Evolutionary conservation across 1,140 invertebrate genomes (phyloP).

Genomic region (Diabrotica undecimpunctata): DNA sequence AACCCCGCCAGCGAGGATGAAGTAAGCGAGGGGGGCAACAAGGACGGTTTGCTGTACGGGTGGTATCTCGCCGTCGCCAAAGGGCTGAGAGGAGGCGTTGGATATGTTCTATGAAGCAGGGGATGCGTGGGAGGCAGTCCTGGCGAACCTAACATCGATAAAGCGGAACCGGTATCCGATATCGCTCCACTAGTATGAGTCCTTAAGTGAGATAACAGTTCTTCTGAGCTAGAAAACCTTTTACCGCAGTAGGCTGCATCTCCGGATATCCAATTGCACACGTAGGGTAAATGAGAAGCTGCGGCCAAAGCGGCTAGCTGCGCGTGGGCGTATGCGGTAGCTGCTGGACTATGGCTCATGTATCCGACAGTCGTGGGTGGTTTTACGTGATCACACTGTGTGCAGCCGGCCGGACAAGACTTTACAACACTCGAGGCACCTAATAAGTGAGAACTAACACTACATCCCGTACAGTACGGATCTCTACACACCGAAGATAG

Average conservation of each 20-base stretch:
- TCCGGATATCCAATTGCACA: conserved; percentile 92
- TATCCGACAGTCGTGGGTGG: conserved; percentile 49
- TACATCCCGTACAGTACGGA: conserved; percentile 88
- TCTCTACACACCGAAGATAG: conserved; percentile 78
- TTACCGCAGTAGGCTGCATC: conserved; percentile 91
- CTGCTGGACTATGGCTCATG: conserved; percentile 52
- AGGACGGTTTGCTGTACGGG: conserved; percentile 79
- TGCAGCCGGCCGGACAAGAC: conserved; percentile 86
- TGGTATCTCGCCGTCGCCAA: conserved; percentile 80
- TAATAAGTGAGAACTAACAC: conserved; percentile 75
- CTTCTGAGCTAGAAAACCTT: conserved; percentile 87
- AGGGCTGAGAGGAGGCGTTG: conserved; percentile 81
- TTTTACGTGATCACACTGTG: conserved; percentile 94
- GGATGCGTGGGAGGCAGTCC: conserved; percentile 65
- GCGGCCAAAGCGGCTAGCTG: conserved; percentile 70
- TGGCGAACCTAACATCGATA: conserved; percentile 53
- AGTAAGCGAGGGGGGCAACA: conserved; percentile 37
- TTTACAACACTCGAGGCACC: conserved; percentile 71
- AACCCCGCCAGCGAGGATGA: conserved; percentile 57
- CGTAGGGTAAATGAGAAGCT: conserved; percentile 67
- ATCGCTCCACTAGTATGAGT: conserved; percentile 79
- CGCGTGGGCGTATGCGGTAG: conserved; percentile 69
- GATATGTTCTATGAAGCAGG: conserved; percentile 68
- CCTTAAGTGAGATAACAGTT: conserved; percentile 88
- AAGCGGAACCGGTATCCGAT: conserved; percentile 55